Evolutionary conservation across 1,140 invertebrate genomes (phyloP), one percentile per base, ranked within the genome.

Genomic region (Cyclargus thomasi): DNA sequence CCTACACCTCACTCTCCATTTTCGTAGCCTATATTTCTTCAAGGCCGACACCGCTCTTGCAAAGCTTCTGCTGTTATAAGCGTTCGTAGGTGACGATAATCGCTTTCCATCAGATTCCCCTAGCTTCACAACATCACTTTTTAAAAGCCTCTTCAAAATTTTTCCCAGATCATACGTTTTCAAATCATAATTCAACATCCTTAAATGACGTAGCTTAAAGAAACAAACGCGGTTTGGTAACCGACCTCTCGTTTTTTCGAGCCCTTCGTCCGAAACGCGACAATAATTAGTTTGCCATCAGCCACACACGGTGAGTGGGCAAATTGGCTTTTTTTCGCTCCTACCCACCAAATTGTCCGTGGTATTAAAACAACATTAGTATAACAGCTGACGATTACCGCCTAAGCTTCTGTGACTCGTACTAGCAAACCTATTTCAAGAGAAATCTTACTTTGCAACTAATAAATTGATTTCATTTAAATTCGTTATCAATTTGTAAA

Each of bases 321-420:
- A 81, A 85, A 84, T 80, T 73, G 70, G 70, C 68, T 73, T 84
- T 85, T 85, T 83, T 85, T 79, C 70, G 74, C 67, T 65, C 67
- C 73, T 74, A 78, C 74, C 74, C 69, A 67, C 78, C 77, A 84
- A 84, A 86, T 82, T 84, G 77, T 71, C 70, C 72, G 72, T 67
- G 47, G 71, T 84, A 86, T 86, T 85, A 86, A 85, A 86, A 85
- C 71, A 18, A 76, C 84, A 86, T 86, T 86, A 86, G 80, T 71
- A 74, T 81, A 78, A 83, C 75, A 63, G 73, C 71, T 59, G 53
- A 36, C 75, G 74, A 82, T 83, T 85, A 81, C 62, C 75, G 72
- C 67, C 69, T 77, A 73, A 73, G 72, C 75, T 81, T 71, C 76
- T 77, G 79, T 74, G 18, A 18, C 29, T 29, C 8, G 39, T 47